phyloP scores from a whole-genome alignment of 2,888 invertebrate genomes.

The Ectobius pallidus region DNA sequence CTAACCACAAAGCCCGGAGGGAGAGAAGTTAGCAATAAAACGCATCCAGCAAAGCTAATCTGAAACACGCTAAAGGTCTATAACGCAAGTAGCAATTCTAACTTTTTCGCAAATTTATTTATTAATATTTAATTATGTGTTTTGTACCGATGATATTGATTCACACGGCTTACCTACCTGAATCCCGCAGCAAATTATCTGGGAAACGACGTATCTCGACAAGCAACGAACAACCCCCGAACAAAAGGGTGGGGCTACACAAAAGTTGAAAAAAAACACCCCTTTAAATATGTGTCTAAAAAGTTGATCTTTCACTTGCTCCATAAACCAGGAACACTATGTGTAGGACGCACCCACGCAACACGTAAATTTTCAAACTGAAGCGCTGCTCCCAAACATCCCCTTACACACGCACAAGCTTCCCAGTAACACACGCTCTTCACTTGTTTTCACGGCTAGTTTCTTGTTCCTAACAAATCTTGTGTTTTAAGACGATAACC shows the following conservation, averaged over 20 bases:
- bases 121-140: no score
- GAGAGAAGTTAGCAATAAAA: no score
- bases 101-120: no score
- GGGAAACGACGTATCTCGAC: background rate
- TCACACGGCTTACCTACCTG: slow-evolving; percentile 6
- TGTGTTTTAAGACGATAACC: background rate
- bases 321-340: background rate
- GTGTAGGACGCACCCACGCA: slow-evolving; percentile 10
- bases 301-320: background rate
- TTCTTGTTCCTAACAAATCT: background rate
- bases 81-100: no score
- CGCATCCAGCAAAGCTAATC: no score
- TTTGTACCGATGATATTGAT: background rate
- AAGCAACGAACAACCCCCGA: slow-evolving; percentile 12
- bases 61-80: no score
- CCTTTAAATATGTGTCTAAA: background rate
- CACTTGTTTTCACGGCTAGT: no score
- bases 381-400: background rate
- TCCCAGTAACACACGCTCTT: background rate
- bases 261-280: slow-evolving; percentile 9
- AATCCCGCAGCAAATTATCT: background rate
- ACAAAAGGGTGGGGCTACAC: slow-evolving; percentile 7
- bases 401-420: background rate
- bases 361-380: background rate
- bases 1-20: no score